Base-by-base conservation (phyloP, 2,797 vertebrate genomes). In the Antennarius maculatus region DNA sequence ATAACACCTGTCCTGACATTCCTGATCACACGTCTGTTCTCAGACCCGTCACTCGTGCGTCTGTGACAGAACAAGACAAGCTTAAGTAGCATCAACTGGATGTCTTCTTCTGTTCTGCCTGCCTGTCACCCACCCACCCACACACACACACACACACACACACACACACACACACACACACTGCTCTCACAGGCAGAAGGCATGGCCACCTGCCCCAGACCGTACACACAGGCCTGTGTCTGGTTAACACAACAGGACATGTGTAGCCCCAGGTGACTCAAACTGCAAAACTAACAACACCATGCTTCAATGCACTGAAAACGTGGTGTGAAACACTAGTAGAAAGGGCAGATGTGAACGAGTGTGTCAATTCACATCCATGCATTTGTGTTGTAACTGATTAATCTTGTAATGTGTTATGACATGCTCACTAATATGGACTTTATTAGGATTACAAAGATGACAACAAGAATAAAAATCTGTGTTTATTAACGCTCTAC, bases 251-350 rank as follows among this genome's bases (percentile, higher is more conserved):
- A 87, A 86, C 53, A 79, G 78, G 89, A 91, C 90, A 84, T 74
- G 79, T 78, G 83, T 75, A 77, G 86, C 89, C 86, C 69, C 80
- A 79, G 88, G 89, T 90, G 87, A 89, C 83, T 89, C 80, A 83
- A 81, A 86, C 45, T 78, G 80, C 85, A 86, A 86, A 87, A 84
- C 86, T 86, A 91, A 88, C 82, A 88, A 83, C 80, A 77, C 71
- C 79, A 89, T 60, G 86, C 88, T 83, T 88, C 84, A 77, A 46
- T 86, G 84, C 86, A 79, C 80, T 74, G 63, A 60, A 67, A 84
- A 58, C 28, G 43, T 41, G 16, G 75, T 73, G 80, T 76, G 74
- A 84, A 85, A 86, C 66, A 83, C 76, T 77, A 84, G 76, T 42
- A 74, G 59, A 77, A 76, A 72, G 60, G 51, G 10, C 16, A 31